Evolutionary conservation across 2,888 invertebrate genomes (phyloP), one percentile per base, ranked within the genome.

Genomic region (Furcula furcula): DNA sequence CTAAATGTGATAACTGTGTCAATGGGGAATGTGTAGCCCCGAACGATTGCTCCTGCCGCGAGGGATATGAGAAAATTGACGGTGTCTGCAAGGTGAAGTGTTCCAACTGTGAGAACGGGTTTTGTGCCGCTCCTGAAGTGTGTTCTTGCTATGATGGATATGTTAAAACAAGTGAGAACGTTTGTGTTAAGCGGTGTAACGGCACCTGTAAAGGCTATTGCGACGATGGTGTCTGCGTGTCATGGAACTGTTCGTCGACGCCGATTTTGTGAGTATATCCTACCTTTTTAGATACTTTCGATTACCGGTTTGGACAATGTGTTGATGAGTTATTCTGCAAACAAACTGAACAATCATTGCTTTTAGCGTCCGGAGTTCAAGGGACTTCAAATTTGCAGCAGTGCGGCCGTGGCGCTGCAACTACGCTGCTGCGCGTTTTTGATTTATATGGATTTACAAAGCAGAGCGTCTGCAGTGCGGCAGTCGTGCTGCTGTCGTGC

Each of bases 41-140:
- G 0, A 72, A 86, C 15, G 61, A 57, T 2, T 91, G 91, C 23
- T 62, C 74, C 12, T 91, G 91, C 45, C 66, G 75, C 23, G 60
- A 58, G 4, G 89, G 89, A 1, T 76, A 64, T 21, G 20, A 13
- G 7, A 28, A 34, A 21, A 13, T 34, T 21, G 36, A 40, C 15
- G 50, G 37, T 20, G 36, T 34, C 7, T 65, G 63, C 23, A 46
- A 31, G 20, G 60, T 65, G 14, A 31, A 44, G 21, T 65, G 65
- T 31, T 41, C 53, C 7, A 36, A 41, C 3, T 44, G 28, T 29
- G 18, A 32, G 5, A 46, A 55, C 7, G 76, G 58, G 37, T 45
- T 31, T 7, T 66, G 65, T 20, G 34, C 41, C 2, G 58, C 34
- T 1, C 54, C 60, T 1, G 38, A 53, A 12, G 34, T 29, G 21